These are phyloP conservation scores for Chaetodon trifascialis DNA, from an alignment of 2,113 vertebrate genomes.

Conservation along the genomic window DNA sequence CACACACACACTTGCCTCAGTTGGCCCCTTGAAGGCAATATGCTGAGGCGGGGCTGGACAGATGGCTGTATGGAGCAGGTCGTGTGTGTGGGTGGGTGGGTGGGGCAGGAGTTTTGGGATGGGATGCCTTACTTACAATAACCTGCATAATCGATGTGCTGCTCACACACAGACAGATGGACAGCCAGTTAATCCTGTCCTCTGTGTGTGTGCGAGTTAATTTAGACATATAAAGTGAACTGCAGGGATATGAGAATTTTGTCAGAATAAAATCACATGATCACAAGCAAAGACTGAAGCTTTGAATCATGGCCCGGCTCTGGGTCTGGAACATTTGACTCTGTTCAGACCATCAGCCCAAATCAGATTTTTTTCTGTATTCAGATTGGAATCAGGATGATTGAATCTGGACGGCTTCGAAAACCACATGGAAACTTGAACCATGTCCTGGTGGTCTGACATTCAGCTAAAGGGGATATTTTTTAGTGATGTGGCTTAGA, in stretches of 20 bases:
- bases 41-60: conserved; percentile 52
- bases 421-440: conserved; percentile 3
- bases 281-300: background rate
- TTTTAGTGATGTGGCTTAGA: background rate
- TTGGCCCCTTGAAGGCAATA: conserved; percentile 29
- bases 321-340: background rate
- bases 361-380: background rate
- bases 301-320: background rate
- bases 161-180: conserved; percentile 15
- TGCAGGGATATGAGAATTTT: background rate
- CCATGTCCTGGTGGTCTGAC: background rate
- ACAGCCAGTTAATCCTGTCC: conserved; percentile 17
- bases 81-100: conserved; percentile 26
- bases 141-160: conserved; percentile 61
- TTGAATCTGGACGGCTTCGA: background rate
- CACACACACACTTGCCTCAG: background rate
- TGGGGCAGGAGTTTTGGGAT: conserved; percentile 1
- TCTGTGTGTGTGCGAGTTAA: background rate
- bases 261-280: background rate
- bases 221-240: background rate
- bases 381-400: background rate
- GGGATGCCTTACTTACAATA: conserved; percentile 48
- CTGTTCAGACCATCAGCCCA: background rate
- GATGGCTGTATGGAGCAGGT: conserved; percentile 54
- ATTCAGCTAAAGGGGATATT: background rate